Base-by-base conservation (phyloP, 2,888 invertebrate genomes). In the Thereva nobilitata region DNA sequence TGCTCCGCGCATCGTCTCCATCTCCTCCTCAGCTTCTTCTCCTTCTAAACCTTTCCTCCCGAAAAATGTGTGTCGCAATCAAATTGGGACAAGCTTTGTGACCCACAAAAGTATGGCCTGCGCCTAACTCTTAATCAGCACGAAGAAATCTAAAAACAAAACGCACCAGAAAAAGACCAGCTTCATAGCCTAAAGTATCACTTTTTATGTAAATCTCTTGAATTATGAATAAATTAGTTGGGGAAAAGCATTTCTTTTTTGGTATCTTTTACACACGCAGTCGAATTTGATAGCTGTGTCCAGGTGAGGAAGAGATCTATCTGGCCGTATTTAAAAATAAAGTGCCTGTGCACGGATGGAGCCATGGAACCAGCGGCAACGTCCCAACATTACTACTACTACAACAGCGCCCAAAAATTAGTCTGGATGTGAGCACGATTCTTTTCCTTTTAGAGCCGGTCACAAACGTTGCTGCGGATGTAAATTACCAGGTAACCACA, bases 151-250 rank as follows among this genome's bases (percentile, higher is more conserved):
- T 23, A 23, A 23, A 23, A 23, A 23, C 23, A 23, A 23, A 23
- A 23, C 23, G 23, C 23, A 23, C 23, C 23, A 23, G 23, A 23
- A 23, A 23, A 23, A 23, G 23, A 23, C 23, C 23, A 23, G 23
- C 23, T 23, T 23, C 23, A 23, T 23, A 23, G 23, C 23, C 23
- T 23, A 23, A 23, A 23, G 23, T 23, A 23, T 23, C 23, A 23
- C 23, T 23, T 52, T 53, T 53, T 37, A 53, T 10, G 38, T 5
- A 5, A 5, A 5, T 53, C 38, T 53, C n/a, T 53, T 35, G 23
- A 53, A 53, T 53, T 53, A 37, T 53, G 53, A 34, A 53, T 53
- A 53, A 53, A 53, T 53, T 53, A 53, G 10, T 34, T 7, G 53
- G 3, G 53, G 38, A 53, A 38, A 53, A 38, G 38, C 38, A 37